phyloP scores from a whole-genome alignment of 2,113 vertebrate genomes.

The Prinia subflava region DNA sequence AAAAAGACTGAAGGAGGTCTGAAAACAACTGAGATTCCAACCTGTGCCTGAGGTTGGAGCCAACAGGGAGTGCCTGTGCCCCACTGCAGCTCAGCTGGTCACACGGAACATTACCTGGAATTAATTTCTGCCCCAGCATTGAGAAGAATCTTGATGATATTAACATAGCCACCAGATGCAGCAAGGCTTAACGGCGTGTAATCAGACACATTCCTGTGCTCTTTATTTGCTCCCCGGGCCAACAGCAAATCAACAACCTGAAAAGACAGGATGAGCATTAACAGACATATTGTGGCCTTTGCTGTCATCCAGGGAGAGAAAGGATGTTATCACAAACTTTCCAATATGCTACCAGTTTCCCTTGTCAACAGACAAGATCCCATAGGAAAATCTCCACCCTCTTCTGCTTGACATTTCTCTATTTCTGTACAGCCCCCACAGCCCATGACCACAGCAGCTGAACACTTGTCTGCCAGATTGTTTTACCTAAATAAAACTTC shows the following conservation, averaged over 20 bases:
- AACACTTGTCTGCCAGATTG: background rate
- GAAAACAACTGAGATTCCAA: background rate
- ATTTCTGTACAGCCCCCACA: background rate
- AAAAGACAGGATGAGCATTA: background rate
- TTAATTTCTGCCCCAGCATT: slow-evolving; percentile 98
- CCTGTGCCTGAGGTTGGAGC: background rate
- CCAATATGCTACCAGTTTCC: background rate
- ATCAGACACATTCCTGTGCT: slow-evolving; percentile 97
- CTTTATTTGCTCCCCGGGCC: slow-evolving; percentile 96
- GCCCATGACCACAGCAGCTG: background rate
- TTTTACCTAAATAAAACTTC: background rate
- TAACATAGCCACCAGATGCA: slow-evolving; percentile 97
- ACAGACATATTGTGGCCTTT: background rate
- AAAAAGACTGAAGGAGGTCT: background rate
- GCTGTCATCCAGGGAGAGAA: background rate
- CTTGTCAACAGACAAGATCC: background rate
- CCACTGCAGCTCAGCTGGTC: background rate
- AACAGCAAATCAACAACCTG: slow-evolving; percentile 96
- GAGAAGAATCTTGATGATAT: slow-evolving; percentile 98
- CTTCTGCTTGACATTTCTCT: background rate
- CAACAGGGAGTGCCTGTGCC: background rate
- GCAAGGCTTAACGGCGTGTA: slow-evolving; percentile 97
- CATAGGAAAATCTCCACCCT: background rate
- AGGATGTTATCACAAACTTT: background rate
- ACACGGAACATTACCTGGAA: slow-evolving; percentile 81